Percentiles rank a stretch among this genome's conserved stretches.
Evolutionary conservation across 2,888 invertebrate genomes (phyloP).

Genomic region (Platypus cylindrus): DNA sequence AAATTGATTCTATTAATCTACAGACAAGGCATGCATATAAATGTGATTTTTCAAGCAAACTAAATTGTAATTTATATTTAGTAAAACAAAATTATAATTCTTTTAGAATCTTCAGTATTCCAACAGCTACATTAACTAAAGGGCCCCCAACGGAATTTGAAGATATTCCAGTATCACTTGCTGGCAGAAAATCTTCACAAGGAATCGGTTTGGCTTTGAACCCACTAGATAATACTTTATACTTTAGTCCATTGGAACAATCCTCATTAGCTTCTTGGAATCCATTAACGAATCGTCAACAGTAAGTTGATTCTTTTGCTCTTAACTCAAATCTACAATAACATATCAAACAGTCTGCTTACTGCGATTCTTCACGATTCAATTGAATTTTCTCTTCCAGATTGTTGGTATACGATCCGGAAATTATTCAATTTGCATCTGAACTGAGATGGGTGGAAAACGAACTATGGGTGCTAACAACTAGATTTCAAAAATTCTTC

Average conservation of each 20-base stretch:
- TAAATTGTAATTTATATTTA: too few species aligned
- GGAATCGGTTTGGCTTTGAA: constrained; percentile 64
- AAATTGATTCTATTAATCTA: background rate
- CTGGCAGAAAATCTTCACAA: constrained; percentile 75
- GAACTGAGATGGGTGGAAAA: constrained; percentile 56
- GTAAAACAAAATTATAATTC: constrained; percentile 2
- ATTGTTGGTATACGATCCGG: constrained; percentile 57
- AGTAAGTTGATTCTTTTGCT: too few species aligned
- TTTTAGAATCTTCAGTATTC: constrained; percentile 60
- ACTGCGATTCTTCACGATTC: too few species aligned
- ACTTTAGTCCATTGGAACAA: constrained; percentile 68
- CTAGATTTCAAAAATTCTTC: constrained; percentile 73
- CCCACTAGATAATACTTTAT: constrained; percentile 56
- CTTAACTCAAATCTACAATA: too few species aligned
- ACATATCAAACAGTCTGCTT: too few species aligned
- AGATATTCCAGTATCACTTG: constrained; percentile 59
- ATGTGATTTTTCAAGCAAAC: too few species aligned
- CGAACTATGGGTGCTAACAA: constrained; percentile 59
- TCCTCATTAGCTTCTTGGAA: constrained; percentile 73
- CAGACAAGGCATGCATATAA: too few species aligned
- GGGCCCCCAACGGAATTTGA: constrained; percentile 61
- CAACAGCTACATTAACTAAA: constrained; percentile 56
- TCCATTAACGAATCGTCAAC: constrained; percentile 57
- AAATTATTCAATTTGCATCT: constrained; percentile 64
- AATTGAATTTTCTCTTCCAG: constrained; percentile 33